A percentile compares a stretch with the other conserved stretches of the same genome.
Evolutionary conservation across 2,888 invertebrate species (phyloP).

Genomic region (Monoplex corrugatus): DNA sequence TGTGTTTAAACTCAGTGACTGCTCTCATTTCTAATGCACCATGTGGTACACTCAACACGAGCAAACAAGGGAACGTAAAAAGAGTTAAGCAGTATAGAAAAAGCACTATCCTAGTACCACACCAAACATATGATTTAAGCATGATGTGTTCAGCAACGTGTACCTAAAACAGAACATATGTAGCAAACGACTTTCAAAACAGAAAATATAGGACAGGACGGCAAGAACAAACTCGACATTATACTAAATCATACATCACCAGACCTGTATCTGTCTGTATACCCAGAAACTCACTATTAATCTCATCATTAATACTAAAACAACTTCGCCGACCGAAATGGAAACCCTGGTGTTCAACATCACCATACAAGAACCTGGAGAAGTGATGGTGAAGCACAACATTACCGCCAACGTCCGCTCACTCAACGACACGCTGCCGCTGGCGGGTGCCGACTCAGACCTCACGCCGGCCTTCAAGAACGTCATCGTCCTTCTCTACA

Average conservation of each 20-base stretch:
- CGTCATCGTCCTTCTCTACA: slow-evolving; percentile 51
- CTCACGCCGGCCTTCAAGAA: not conserved
- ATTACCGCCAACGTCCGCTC: not conserved
- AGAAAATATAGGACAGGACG: not conserved
- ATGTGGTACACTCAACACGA: not conserved
- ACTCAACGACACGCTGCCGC: not conserved
- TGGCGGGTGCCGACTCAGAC: not conserved
- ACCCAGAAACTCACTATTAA: not conserved
- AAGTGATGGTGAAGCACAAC: not conserved
- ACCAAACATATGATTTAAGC: too few species aligned
- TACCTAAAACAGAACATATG: not conserved
- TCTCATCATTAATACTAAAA: not conserved
- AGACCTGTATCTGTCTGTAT: too few species aligned
- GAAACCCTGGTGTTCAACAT: not conserved
- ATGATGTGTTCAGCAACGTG: too few species aligned
- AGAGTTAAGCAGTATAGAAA: not conserved
- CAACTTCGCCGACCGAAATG: not conserved
- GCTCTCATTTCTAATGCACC: not conserved
- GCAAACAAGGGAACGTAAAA: not conserved
- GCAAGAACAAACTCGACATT: not conserved
- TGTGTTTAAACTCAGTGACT: not conserved
- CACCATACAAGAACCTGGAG: not conserved
- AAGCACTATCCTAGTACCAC: too few species aligned
- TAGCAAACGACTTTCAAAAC: not conserved
- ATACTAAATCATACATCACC: too few species aligned